Percentiles rank a stretch among this genome's conserved stretches.
Conservation (phyloP, 2,113 vertebrate species). For the Oostethus manadensis region DNA sequence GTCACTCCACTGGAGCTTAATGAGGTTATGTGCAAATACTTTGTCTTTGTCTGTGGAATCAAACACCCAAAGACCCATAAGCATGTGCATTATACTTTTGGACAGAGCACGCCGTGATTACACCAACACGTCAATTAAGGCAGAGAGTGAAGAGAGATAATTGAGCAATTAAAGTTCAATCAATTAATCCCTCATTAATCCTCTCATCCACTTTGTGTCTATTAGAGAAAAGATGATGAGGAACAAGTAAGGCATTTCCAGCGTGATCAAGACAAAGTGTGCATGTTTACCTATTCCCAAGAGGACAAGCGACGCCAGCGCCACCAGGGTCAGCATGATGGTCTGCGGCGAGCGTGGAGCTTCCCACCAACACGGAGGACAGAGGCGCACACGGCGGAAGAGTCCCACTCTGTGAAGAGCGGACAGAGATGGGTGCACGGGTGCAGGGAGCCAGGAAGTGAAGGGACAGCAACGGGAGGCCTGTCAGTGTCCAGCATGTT, state of each 20-base stretch:
- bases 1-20: no score
- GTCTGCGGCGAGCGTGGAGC: constrained; percentile 30
- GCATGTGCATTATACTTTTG: no score
- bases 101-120: neutral
- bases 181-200: constrained; percentile 16
- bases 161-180: constrained; percentile 8
- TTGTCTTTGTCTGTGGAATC: no score
- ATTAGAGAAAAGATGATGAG: neutral
- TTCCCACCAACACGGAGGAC: constrained; percentile 23
- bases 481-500: constrained; percentile 52
- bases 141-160: neutral
- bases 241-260: neutral
- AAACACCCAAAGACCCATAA: no score
- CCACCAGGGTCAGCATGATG: constrained; percentile 70
- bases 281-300: constrained; percentile 69
- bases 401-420: constrained; percentile 46
- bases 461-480: constrained; percentile 62
- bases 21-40: no score
- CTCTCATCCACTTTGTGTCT: neutral
- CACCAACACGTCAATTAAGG: constrained; percentile 24
- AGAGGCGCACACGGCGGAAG: constrained; percentile 20
- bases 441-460: constrained; percentile 36
- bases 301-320: constrained; percentile 62
- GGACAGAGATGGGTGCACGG: constrained; percentile 20
- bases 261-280: neutral